phyloP scores from a whole-genome alignment of 2,797 vertebrate genomes.

The Sus cebifrons region DNA sequence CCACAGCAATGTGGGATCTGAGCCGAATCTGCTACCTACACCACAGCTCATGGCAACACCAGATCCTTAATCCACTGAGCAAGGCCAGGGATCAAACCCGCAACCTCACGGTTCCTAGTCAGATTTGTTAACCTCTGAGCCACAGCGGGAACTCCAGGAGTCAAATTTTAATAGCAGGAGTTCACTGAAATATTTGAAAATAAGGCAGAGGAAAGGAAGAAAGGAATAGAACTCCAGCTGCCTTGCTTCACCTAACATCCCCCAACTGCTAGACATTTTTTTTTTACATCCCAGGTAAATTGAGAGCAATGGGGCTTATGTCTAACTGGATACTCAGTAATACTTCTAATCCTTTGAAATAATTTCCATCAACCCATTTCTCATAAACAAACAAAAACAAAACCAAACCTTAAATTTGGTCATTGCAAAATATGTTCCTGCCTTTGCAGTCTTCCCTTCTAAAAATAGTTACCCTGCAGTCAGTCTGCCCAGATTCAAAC shows the following conservation, averaged over 20 bases:
- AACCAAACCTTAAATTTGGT: too few relatives aligned
- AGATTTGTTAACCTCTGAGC: too few relatives aligned
- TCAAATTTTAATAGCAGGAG: neutral
- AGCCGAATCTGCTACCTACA: too few relatives aligned
- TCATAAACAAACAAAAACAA: neutral
- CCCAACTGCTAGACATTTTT: neutral
- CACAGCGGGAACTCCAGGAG: too few relatives aligned
- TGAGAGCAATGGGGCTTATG: neutral
- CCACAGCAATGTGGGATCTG: too few relatives aligned
- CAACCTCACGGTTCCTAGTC: too few relatives aligned
- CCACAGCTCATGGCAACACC: too few relatives aligned
- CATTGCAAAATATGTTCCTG: neutral
- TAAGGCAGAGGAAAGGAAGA: neutral
- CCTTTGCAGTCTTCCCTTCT: neutral
- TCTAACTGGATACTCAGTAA: neutral
- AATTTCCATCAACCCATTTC: neutral
- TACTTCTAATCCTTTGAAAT: neutral
- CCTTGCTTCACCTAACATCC: too few relatives aligned
- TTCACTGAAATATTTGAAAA: neutral
- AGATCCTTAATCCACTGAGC: too few relatives aligned
- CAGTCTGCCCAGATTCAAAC: neutral
- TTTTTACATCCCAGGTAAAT: neutral
- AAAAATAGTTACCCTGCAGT: neutral
- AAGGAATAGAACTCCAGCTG: neutral
- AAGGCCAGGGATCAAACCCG: too few relatives aligned